phyloP scores from a whole-genome alignment of 1,140 invertebrate species.

The Caenorhabditis latens region DNA sequence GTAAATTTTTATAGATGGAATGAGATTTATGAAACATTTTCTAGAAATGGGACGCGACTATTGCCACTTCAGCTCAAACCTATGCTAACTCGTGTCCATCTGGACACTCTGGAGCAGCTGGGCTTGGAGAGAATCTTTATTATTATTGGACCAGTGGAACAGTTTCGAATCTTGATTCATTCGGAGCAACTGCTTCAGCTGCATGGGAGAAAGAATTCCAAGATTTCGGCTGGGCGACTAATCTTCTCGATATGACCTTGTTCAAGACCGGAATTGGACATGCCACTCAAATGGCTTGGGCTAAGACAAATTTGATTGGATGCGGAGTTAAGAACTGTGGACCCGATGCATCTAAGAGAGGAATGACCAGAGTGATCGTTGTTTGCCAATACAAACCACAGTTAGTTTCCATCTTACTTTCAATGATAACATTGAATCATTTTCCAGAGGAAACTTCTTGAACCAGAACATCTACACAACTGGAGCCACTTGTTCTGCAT shows the following conservation, averaged over 20 bases:
- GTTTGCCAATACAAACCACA: slow-evolving; percentile 56
- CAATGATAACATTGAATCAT: neutral
- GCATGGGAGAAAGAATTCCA: slow-evolving; percentile 55
- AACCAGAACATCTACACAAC: slow-evolving; percentile 28
- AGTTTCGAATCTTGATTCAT: neutral
- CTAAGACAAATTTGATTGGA: slow-evolving; percentile 50
- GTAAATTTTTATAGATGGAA: neutral
- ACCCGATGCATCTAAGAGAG: neutral
- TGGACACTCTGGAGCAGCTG: slow-evolving; percentile 33
- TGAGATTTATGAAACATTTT: neutral
- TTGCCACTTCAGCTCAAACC: slow-evolving; percentile 31
- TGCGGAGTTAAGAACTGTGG: slow-evolving; percentile 55
- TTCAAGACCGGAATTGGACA: slow-evolving; percentile 54
- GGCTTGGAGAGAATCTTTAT: slow-evolving; percentile 59
- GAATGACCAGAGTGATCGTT: slow-evolving; percentile 6
- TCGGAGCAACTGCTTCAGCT: slow-evolving; percentile 35
- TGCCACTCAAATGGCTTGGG: slow-evolving; percentile 58
- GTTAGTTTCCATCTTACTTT: neutral
- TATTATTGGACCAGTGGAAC: slow-evolving; percentile 19
- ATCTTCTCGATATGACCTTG: neutral
- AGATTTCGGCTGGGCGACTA: slow-evolving; percentile 35
- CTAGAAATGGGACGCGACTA: slow-evolving; percentile 41
- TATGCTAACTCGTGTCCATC: slow-evolving; percentile 53
- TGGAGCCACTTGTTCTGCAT: slow-evolving; percentile 13
- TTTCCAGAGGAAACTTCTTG: slow-evolving; percentile 32